Evolutionary conservation across 2,113 vertebrate species (phyloP), one percentile per base, ranked within the genome.

Genomic region (Ailuropoda melanoleuca): DNA sequence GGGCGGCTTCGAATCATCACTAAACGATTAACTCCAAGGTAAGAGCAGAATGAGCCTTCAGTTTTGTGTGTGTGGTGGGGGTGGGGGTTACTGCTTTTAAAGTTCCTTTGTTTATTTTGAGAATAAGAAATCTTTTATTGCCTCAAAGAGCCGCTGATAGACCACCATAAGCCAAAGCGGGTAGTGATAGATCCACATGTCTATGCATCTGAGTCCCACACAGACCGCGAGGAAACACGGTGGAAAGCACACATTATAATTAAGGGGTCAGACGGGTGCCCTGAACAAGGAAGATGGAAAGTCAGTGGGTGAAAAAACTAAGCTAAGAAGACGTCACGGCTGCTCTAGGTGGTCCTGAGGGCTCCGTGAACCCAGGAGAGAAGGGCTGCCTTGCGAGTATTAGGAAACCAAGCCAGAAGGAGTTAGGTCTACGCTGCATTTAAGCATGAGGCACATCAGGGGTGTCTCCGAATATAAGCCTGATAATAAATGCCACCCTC

Each of bases 321-420:
- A 39, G 46, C 48, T 4, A 0, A 19, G 23, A 34, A 31, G 66
- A 23, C 1, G 0, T 0, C 6, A 46, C 12, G 6, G 18, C 84
- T 37, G 29, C n/a, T 8, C 0, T 5, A 8, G 53, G 6, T 2
- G 9, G 9, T 26, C 39, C 18, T 14, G 29, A 55, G 0, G 91
- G 11, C 43, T 23, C 46, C 18, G 31, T 0, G 29, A 55, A n/a
- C 48, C 37, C 5, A 4, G 48, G 24, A 34, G 34, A 58, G 60
- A 43, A 11, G 8, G 6, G 26, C 6, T 1, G 18, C 0, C 3
- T 24, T 48, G 5, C 21, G 29, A 14, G 68, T 1, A 21, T 60
- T 1, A 53, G 19, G 6, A 18, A 34, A 55, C 6, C 11, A 39
- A 88, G 74, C 43, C n/a, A 39, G 5, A 14, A 2, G 50, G 60